Base-by-base conservation (phyloP, 1,140 invertebrate genomes). In the Pseudomyrmex dendroicus region DNA sequence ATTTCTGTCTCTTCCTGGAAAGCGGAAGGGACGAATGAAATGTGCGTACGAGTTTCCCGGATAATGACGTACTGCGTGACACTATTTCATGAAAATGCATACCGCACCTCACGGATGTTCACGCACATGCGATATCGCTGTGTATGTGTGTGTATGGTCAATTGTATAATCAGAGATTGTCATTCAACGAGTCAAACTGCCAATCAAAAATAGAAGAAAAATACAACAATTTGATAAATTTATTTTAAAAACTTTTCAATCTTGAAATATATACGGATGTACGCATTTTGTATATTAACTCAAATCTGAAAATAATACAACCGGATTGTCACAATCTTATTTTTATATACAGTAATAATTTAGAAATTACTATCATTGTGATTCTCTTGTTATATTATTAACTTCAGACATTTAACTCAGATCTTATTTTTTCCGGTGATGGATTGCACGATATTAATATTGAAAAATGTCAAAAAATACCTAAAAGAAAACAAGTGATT, bases 31-130 rank as follows among this genome's bases (percentile, higher is more conserved):
- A 22, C 66, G 17, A 12, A 2, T 4, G 67, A 44, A 62, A 72
- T 67, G 66, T 35, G 56, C 67, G 66, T 46, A 62, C 46, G 46
- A 22, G 5, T 35, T 35, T 22, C 50, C 56, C 52, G 12, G 7
- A 22, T 57, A 73, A 80, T 62, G 72, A 68, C 22, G 10, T 25
- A 12, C 59, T 63, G 48, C 70, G 70, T 66, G 70, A 22, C 62
- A 62, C 67, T 57, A 56, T 62, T 80, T 46, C 67, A 72, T 62
- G 77, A 70, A 44, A 73, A 72, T 59, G 77, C 44, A 52, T 70
- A n/a, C 56, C 22, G 1, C 13, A 48, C 35, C 9, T 22, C 7
- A 15, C 15, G 8, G 4, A 61, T 25, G 56, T 66, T 7, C 0
- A 35, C 64, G 12, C 46, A 54, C 50, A 4, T 13, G 35, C 35